Conservation (phyloP, 1,140 invertebrate species). For the Cydia strobilella region DNA sequence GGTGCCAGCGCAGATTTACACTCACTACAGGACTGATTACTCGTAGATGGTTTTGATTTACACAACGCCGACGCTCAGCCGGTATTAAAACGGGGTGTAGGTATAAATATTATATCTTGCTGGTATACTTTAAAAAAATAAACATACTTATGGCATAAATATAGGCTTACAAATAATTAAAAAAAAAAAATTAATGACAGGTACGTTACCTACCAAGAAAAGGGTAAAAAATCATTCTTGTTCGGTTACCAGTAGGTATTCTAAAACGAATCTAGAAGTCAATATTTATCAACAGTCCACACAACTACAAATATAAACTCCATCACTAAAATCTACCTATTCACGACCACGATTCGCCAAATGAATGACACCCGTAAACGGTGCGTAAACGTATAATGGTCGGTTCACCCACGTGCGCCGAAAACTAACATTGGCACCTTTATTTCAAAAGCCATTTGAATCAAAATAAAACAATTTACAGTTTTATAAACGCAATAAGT, state of each 20-base stretch:
- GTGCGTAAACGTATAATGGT: constrained; percentile 56
- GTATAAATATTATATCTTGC: too few species aligned
- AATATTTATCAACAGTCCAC: too few species aligned
- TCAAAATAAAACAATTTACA: constrained; percentile 18
- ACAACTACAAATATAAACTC: neutral
- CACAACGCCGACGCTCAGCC: constrained; percentile 56
- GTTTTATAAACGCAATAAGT: constrained; percentile 19
- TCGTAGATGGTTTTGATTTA: constrained; percentile 62
- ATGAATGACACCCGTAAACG: constrained; percentile 59
- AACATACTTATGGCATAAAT: too few species aligned
- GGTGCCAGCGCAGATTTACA: constrained; percentile 72
- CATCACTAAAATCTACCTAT: constrained; percentile 49
- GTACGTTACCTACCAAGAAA: too few species aligned
- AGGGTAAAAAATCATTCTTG: too few species aligned
- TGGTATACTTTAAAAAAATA: too few species aligned
- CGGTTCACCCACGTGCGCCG: constrained; percentile 58
- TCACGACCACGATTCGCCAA: constrained; percentile 58
- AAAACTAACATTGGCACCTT: constrained; percentile 27
- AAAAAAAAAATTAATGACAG: too few species aligned
- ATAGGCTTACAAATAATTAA: too few species aligned
- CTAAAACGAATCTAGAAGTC: too few species aligned
- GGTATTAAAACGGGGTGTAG: constrained; percentile 33
- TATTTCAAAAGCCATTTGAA: constrained; percentile 23
- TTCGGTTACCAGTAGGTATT: too few species aligned
- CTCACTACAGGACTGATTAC: constrained; percentile 73